Evolutionary conservation across 2,113 vertebrate species (phyloP), one percentile per base, ranked within the genome.

Genomic region (Lipotes vexillifer): DNA sequence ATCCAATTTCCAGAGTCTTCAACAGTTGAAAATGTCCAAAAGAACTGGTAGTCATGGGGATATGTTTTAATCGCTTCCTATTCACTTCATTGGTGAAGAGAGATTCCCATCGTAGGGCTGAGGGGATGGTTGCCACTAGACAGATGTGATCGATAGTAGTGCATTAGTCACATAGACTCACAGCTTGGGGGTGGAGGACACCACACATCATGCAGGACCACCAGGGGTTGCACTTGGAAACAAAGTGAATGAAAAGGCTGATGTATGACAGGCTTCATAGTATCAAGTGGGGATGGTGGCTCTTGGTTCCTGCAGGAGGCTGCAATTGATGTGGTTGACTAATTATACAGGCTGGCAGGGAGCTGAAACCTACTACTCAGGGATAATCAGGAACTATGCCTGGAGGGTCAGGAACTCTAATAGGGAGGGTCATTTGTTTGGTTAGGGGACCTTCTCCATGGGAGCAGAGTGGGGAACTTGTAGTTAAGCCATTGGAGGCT

Each of bases 151-250:
- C 1, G 29, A 25, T 1, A 31, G 55, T 18, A 52, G 18, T 23
- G 38, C 15, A 18, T 31, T 23, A 18, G 41, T 33, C 20, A 83
- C n/a, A 21, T 17, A 31, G 29, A 20, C 10, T 69, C 75, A 33
- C 3, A 41, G 31, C 41, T 25, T 38, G 18, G 41, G 52, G 25
- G 10, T 46, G 15, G 31, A 20, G 31, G 4, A 66, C 18, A 52
- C 14, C 7, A 6, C 27, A 38, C 23, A 7, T 17, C 6, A 6
- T 1, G 7, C 12, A 15, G 18, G 44, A 20, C n/a, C 27, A 17
- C 77, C 6, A 1, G 1, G 15, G 25, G 9, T 1, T 44, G 9
- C 2, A 13, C 2, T 27, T 21, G 77, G 49, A 15, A 59, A 29
- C 0, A 20, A 52, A 82, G 38, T 20, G 21, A n/a, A 27, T 3